Evolutionary conservation across 2,888 invertebrate species (phyloP), one percentile per base, ranked within the genome.

Genomic region (Oegoconia quadripuncta): DNA sequence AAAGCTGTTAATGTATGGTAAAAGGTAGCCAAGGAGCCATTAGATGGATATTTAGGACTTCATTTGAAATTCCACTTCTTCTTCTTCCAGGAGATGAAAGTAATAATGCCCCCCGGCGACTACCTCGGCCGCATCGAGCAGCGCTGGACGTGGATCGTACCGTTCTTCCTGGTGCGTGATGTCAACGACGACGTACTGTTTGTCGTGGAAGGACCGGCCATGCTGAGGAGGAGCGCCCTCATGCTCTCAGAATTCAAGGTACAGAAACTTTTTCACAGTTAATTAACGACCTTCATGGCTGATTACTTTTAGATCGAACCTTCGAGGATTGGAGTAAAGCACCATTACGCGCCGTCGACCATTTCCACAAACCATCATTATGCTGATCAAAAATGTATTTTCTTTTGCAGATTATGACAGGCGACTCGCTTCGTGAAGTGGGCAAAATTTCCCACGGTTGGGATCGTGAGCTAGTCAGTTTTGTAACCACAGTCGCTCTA

Each of bases 401-500:
- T 2, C 23, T 17, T 34, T 62, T 62, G 31, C 65, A 91, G 91
- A 89, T 91, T 53, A 80, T 88, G 57, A 81, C 77, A 3, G 74
- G 73, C 15, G 93, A 93, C 74, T 86, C 89, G 1, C 72, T 89
- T 7, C 88, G 89, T 17, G 90, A 91, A 69, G 79, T 91, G 41
- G 93, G 92, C 31, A 91, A 90, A 35, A 91, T 95, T 39, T 88
- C 90, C 41, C 92, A 93, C 65, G 91, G 92, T 29, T 94, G 93
- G 93, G 89, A 93, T 62, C 88, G 90, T 36, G 82, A 90, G 18
- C 81, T 91, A 41, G 90, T 90, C 20, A 91, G 90, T 56, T 93
- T 96, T 61, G 92, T 91, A 34, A 91, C 96, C 42, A 92, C 92
- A 34, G 78, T 97, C 26, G 91, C 91, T 33, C 93, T 95, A 63